phyloP scores from a whole-genome alignment of 1,140 invertebrate genomes.

The Brachionus rubens region DNA sequence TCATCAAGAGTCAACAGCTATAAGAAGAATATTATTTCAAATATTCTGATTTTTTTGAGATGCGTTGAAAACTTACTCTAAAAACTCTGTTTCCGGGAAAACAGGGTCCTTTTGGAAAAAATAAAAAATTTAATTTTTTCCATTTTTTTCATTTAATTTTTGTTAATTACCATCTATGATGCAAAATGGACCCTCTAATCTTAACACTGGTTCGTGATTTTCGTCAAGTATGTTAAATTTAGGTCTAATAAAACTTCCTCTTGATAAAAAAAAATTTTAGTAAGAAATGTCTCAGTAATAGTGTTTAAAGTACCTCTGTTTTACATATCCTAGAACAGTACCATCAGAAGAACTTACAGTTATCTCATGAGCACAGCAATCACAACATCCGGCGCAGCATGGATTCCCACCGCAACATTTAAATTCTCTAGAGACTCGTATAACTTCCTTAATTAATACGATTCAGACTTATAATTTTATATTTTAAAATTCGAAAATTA shows the following conservation, averaged over 20 bases:
- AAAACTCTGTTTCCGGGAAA: constrained; percentile 14
- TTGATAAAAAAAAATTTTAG: neutral
- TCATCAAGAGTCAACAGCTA: constrained; percentile 14
- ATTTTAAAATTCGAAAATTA: neutral
- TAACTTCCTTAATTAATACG: constrained; percentile 51
- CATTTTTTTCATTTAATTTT: neutral
- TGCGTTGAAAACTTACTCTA: neutral
- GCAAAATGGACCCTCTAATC: constrained; percentile 27
- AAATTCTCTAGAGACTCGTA: constrained; percentile 52
- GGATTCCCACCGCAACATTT: constrained; percentile 50
- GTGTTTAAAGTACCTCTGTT: constrained; percentile 33
- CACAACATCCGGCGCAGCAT: constrained; percentile 24
- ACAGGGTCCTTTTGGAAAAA: neutral
- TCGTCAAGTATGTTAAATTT: constrained; percentile 31
- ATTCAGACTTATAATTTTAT: neutral
- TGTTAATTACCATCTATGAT: constrained; percentile 21
- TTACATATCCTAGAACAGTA: constrained; percentile 45
- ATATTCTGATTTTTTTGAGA: neutral
- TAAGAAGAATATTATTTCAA: neutral
- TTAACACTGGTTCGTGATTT: neutral
- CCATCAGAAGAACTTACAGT: constrained; percentile 44
- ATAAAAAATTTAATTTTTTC: neutral
- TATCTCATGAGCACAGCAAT: constrained; percentile 46
- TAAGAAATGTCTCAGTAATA: neutral
- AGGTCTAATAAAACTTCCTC: constrained; percentile 20